Evolutionary conservation across 2,888 invertebrate genomes (phyloP).

Genomic region (Chalcosyrphus nemorum): DNA sequence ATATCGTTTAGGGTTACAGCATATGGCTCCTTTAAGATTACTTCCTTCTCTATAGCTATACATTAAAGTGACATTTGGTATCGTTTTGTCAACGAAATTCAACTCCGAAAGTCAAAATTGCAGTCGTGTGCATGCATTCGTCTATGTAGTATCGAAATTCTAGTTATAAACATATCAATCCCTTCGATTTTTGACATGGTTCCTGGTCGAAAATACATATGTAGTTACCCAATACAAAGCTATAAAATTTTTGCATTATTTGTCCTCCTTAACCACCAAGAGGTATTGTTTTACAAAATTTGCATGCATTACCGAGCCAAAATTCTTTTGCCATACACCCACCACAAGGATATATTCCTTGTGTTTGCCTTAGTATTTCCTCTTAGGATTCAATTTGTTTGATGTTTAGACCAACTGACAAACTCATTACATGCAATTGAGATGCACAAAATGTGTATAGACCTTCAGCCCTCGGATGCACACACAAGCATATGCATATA

Average conservation of each 20-base stretch:
- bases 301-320: not conserved
- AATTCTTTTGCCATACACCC: not conserved
- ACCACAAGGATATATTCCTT: not conserved
- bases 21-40: no score
- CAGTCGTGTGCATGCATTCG: no score
- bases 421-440: constrained; percentile 60
- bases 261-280: not conserved
- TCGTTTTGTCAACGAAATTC: no score
- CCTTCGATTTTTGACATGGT: no score
- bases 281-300: not conserved
- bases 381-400: constrained; percentile 38
- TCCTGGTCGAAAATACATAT: no score
- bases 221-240: not conserved
- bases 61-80: no score
- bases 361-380: not conserved
- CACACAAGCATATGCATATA: constrained; percentile 9
- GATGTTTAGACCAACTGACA: constrained; percentile 37
- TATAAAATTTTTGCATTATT: not conserved
- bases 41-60: no score
- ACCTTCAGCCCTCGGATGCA: not conserved
- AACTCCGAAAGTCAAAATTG: no score
- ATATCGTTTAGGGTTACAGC: no score
- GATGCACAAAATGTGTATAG: constrained; percentile 38
- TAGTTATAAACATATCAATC: no score
- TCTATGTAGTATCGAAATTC: no score